These are phyloP conservation scores for Volucella inanis DNA, from an alignment of 2,888 invertebrate genomes.

Conservation along the genomic window DNA sequence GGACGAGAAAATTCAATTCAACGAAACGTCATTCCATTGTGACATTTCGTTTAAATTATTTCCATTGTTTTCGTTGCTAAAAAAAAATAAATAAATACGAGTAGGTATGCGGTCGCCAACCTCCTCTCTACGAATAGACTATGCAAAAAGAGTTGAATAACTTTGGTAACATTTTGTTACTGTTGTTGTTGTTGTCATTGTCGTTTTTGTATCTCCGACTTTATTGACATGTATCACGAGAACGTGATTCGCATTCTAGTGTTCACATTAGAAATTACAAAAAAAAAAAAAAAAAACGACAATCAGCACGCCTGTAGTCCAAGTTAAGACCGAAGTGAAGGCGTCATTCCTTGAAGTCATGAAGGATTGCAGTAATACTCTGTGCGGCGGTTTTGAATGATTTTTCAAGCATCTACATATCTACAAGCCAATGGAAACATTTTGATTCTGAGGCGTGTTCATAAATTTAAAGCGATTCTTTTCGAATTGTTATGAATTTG, in stretches of 20 bases:
- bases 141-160: conserved; percentile 56
- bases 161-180: conserved; percentile 48
- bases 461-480: neutral
- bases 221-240: conserved; percentile 70
- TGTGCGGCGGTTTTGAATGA: conserved; percentile 5
- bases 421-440: neutral
- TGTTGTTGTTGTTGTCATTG: neutral
- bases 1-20: conserved; percentile 6
- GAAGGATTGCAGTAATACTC: conserved; percentile 19
- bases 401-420: neutral
- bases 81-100: conserved; percentile 1
- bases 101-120: neutral
- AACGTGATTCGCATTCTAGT: conserved; percentile 65
- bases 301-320: conserved; percentile 5
- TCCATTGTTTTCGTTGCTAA: conserved; percentile 29
- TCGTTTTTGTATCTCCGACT: conserved; percentile 20
- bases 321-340: neutral
- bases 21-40: conserved; percentile 23
- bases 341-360: conserved; percentile 23
- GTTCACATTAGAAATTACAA: conserved; percentile 48
- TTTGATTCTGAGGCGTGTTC: neutral
- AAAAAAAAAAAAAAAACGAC: conserved; percentile 35
- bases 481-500: neutral
- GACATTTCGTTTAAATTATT: conserved; percentile 43
- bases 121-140: neutral